Evolutionary conservation across 2,888 invertebrate species (phyloP).

Genomic region (Orgyia antiqua): DNA sequence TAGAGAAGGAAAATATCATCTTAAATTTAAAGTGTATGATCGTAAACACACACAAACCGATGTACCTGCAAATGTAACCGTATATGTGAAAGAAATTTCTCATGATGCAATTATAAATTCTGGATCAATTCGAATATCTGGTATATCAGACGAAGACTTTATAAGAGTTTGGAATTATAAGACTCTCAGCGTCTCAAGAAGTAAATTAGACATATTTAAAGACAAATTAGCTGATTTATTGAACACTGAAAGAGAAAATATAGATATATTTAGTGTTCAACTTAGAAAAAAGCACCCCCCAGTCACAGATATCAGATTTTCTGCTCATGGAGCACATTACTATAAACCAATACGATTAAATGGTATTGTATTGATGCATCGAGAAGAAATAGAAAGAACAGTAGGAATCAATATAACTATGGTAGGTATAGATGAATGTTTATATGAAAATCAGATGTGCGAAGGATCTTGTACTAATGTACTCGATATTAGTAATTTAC

Average conservation of each 20-base stretch:
- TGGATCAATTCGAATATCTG: constrained; percentile 94
- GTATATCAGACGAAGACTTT: constrained; percentile 97
- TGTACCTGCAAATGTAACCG: constrained; percentile 97
- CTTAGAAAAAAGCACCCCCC: constrained; percentile 91
- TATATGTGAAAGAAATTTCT: constrained; percentile 95
- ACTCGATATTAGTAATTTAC: constrained; percentile 91
- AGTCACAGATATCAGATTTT: constrained; percentile 93
- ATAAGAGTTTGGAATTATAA: constrained; percentile 96
- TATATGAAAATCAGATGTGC: constrained; percentile 96
- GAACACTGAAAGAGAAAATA: constrained; percentile 90
- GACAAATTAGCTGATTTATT: constrained; percentile 92
- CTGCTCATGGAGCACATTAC: constrained; percentile 97
- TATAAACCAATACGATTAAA: constrained; percentile 96
- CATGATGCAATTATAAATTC: constrained; percentile 97
- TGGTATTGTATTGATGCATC: constrained; percentile 94
- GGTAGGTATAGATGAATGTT: constrained; percentile 98
- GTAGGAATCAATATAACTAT: constrained; percentile 98
- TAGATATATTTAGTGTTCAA: constrained; percentile 98
- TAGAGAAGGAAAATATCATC: constrained; percentile 89
- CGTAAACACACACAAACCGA: constrained; percentile 96
- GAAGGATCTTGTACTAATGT: constrained; percentile 97
- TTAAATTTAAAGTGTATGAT: constrained; percentile 93
- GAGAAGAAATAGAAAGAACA: constrained; percentile 94
- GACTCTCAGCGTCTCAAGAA: constrained; percentile 89
- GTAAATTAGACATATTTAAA: constrained; percentile 93